Conservation (phyloP, 1,140 invertebrate genomes). For the Sminthurinus signatus region DNA sequence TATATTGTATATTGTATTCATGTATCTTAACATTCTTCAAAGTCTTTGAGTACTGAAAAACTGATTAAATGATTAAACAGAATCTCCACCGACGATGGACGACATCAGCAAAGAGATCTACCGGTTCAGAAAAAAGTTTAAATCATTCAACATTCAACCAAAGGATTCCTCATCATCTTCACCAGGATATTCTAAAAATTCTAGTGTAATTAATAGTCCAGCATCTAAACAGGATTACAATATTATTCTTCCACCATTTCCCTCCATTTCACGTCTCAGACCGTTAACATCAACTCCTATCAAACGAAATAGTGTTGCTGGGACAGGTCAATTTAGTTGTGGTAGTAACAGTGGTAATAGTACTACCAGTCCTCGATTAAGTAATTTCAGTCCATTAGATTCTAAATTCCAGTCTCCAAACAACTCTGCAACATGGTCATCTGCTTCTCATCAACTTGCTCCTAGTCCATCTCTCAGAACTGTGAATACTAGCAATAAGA, state of each 20-base stretch:
- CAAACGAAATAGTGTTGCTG: not conserved
- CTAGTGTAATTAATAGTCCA: not conserved
- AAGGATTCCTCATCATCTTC: not conserved
- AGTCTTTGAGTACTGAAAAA: no score
- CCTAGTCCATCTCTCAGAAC: no score
- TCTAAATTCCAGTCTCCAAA: no score
- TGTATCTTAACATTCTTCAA: no score
- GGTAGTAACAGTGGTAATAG: not conserved
- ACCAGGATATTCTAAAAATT: not conserved
- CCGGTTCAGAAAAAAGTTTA: slow-evolving; percentile 37
- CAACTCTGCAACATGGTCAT: no score
- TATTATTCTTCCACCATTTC: not conserved
- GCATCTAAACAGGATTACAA: not conserved
- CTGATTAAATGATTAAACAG: slow-evolving; percentile 12
- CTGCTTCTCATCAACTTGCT: no score
- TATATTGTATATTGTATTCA: no score
- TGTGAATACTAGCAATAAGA: no score
- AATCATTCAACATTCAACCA: slow-evolving; percentile 41
- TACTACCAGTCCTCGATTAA: not conserved
- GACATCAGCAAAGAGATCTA: slow-evolving; percentile 41
- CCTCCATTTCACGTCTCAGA: not conserved
- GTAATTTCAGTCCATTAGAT: not conserved
- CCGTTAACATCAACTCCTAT: slow-evolving; percentile 5
- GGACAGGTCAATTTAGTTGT: not conserved
- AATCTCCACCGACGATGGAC: slow-evolving; percentile 42